Evolutionary conservation across 1,140 invertebrate species (phyloP).

Genomic region (Cydia pomonella): DNA sequence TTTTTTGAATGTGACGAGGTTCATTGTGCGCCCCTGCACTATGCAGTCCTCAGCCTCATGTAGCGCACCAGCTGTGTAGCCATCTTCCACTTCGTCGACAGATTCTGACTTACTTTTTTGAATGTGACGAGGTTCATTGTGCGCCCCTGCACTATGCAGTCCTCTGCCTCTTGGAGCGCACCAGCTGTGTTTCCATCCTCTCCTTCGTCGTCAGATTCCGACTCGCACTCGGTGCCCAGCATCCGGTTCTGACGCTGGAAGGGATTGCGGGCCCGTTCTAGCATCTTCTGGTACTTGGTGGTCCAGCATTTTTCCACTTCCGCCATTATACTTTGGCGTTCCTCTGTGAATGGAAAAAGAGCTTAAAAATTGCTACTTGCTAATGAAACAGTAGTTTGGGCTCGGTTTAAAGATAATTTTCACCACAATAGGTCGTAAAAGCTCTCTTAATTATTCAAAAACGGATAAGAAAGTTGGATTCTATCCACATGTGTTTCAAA

Average conservation of each 20-base stretch:
- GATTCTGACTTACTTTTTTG: too few species aligned
- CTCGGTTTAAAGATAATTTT: too few species aligned
- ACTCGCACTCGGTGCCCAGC: constrained; percentile 43
- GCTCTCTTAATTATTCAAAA: too few species aligned
- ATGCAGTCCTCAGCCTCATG: constrained; percentile 89
- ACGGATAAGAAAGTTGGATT: too few species aligned
- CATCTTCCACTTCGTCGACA: too few species aligned
- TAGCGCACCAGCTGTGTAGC: constrained; percentile 71
- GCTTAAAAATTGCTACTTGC: too few species aligned
- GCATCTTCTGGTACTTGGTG: constrained; percentile 78
- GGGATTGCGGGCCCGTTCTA: constrained; percentile 80
- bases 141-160: too few species aligned
- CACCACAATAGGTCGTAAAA: too few species aligned
- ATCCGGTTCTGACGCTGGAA: constrained; percentile 66
- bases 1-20: constrained; percentile 88
- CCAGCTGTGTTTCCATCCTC: constrained; percentile 58
- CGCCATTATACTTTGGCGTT: constrained; percentile 86
- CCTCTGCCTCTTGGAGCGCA: too few species aligned
- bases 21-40: constrained; percentile 90
- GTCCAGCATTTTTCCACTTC: constrained; percentile 90
- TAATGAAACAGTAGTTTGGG: too few species aligned
- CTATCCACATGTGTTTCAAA: too few species aligned
- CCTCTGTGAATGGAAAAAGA: constrained; percentile 77
- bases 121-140: too few species aligned
- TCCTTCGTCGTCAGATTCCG: constrained; percentile 61